Conservation (phyloP, 2,113 vertebrate species). For the Bos javanicus region DNA sequence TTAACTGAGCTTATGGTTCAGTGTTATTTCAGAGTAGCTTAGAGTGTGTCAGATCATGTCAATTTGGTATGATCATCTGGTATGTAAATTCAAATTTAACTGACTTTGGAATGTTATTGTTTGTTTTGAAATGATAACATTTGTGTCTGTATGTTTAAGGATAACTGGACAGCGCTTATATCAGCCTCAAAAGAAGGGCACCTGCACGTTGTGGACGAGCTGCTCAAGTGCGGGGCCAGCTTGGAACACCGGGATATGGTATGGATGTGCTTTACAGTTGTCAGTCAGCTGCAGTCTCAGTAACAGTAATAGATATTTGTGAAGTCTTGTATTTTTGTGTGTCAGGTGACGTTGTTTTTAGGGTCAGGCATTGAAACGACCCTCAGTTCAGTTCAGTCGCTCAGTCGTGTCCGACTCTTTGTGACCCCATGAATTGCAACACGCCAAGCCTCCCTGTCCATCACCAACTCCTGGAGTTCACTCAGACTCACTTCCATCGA, state of each 20-base stretch:
- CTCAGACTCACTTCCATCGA: too few relatives aligned
- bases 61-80: conserved; percentile 81
- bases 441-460: too few relatives aligned
- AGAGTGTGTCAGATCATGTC: conserved; percentile 53
- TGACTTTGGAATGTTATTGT: not conserved
- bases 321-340: not conserved
- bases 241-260: conserved; percentile 98
- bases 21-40: not conserved
- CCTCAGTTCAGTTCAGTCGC: not conserved
- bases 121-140: not conserved
- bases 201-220: conserved; percentile 89
- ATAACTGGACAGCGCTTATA: conserved; percentile 98
- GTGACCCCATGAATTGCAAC: too few relatives aligned
- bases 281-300: not conserved
- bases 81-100: conserved; percentile 54
- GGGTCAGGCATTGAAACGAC: not conserved
- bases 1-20: not conserved
- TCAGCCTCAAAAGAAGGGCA: conserved; percentile 97
- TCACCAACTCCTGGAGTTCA: too few relatives aligned
- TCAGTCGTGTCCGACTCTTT: too few relatives aligned
- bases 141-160: conserved; percentile 79
- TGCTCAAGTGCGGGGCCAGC: conserved; percentile 89
- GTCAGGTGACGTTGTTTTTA: not conserved
- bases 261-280: not conserved
- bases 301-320: too few relatives aligned